Percentiles rank a stretch among this genome's conserved stretches.
phyloP scores from a whole-genome alignment of 2,797 vertebrate genomes.

The Nothura maculosa region DNA sequence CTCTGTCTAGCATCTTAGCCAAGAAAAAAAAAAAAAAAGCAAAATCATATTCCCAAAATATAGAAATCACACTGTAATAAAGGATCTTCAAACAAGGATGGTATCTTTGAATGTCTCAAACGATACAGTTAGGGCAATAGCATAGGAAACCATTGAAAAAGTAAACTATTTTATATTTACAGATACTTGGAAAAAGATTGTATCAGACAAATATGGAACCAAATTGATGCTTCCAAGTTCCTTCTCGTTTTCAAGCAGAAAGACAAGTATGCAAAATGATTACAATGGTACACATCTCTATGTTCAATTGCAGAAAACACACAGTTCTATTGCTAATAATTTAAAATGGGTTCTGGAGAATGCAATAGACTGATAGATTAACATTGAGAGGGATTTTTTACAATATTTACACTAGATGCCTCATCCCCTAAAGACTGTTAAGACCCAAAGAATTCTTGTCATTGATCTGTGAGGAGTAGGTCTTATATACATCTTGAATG shows the following conservation, averaged over 20 bases:
- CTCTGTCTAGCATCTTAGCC: background rate
- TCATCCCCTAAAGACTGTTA: background rate
- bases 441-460: background rate
- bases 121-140: background rate
- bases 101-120: background rate
- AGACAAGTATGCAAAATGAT: background rate
- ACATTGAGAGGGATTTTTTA: background rate
- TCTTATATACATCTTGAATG: background rate
- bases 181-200: background rate
- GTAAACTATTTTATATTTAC: background rate
- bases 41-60: background rate
- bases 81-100: background rate
- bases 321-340: background rate
- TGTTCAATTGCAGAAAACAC: fast-evolving
- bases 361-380: background rate
- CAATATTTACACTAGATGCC: background rate
- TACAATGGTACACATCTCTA: background rate
- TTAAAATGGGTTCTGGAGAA: background rate
- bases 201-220: background rate
- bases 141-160: background rate
- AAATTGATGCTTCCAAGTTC: background rate
- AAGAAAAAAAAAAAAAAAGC: background rate
- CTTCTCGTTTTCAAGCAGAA: background rate
- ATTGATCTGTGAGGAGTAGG: background rate
- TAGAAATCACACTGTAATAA: background rate